A percentile compares a stretch with the other conserved stretches of the same genome.
These are phyloP conservation scores for Esox niger DNA, from an alignment of 2,113 vertebrate genomes.

Conservation along the genomic window DNA sequence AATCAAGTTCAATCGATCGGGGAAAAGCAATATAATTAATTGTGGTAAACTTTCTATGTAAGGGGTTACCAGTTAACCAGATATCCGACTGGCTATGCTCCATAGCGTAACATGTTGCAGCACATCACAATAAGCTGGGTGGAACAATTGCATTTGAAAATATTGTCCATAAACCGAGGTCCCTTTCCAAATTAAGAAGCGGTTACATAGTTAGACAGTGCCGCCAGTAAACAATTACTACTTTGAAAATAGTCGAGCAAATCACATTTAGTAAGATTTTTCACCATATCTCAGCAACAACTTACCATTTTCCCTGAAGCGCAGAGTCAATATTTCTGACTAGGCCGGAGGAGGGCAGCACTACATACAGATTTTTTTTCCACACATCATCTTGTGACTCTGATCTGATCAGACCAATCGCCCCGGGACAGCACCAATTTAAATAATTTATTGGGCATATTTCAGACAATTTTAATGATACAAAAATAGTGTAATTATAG, in stretches of 20 bases:
- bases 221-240: neutral
- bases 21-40: no score
- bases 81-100: slow-evolving; percentile 14
- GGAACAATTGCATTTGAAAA: slow-evolving; percentile 53
- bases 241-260: neutral
- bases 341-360: slow-evolving; percentile 46
- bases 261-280: neutral
- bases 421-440: neutral
- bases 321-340: slow-evolving; percentile 38
- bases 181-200: slow-evolving; percentile 10
- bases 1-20: no score
- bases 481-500: neutral
- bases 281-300: slow-evolving; percentile 2
- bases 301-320: slow-evolving; percentile 68
- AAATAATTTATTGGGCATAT: neutral
- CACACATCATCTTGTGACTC: slow-evolving; percentile 62
- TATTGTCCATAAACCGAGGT: slow-evolving; percentile 26
- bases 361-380: slow-evolving; percentile 34
- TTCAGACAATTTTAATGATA: neutral
- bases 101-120: slow-evolving; percentile 39
- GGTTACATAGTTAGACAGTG: neutral
- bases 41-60: no score
- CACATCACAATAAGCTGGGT: slow-evolving; percentile 50
- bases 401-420: slow-evolving; percentile 48
- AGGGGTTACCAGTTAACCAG: neutral